Conservation (phyloP, 2,888 invertebrate genomes). For the Aphidoletes aphidimyza region DNA sequence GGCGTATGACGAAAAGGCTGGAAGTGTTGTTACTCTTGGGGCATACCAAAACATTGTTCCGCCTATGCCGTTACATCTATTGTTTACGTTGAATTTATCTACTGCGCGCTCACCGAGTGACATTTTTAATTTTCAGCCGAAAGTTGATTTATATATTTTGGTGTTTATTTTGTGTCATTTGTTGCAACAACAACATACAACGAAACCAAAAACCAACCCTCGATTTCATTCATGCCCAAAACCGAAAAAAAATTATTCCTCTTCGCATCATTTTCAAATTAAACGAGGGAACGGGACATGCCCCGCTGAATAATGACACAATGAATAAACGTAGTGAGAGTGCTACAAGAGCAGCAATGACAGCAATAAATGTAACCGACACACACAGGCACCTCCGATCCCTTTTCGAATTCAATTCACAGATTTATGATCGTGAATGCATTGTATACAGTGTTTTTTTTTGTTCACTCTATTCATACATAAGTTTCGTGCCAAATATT, state of each 20-base stretch:
- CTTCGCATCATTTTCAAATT: neutral
- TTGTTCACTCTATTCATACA: neutral
- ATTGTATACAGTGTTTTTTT: constrained; percentile 19
- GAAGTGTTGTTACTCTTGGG: neutral
- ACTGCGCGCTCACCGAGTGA: neutral
- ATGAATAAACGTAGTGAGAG: constrained; percentile 22
- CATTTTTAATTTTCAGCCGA: neutral
- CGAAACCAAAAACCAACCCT: constrained; percentile 16
- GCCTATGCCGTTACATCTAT: constrained; percentile 27
- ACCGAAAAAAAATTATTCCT: neutral
- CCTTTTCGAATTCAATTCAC: constrained; percentile 24
- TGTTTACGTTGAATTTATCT: neutral
- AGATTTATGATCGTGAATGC: constrained; percentile 27
- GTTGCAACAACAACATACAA: neutral
- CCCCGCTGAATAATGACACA: neutral
- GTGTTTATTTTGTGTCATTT: neutral
- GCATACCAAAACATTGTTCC: constrained; percentile 47
- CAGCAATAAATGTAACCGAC: constrained; percentile 9
- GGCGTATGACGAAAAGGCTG: constrained; percentile 1
- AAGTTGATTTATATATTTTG: neutral
- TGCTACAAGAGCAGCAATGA: constrained; percentile 11
- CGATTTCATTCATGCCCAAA: constrained; percentile 16
- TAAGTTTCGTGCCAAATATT: constrained; percentile 53
- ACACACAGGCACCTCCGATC: constrained; percentile 1
- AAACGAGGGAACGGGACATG: neutral